Conservation (phyloP, 2,113 vertebrate genomes). For the Prochilodus magdalenae region DNA sequence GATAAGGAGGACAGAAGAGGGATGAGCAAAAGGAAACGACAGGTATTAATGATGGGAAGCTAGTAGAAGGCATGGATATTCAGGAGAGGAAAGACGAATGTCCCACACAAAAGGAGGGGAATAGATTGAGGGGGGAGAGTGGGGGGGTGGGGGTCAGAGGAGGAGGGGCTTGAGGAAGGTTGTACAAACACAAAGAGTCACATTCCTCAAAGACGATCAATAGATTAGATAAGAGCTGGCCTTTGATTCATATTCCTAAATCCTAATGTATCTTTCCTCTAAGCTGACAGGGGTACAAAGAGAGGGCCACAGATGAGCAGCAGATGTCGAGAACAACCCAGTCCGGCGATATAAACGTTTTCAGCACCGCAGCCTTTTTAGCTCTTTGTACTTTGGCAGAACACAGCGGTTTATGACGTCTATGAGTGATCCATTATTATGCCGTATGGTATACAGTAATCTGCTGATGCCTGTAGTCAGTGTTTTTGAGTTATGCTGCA, state of each 20-base stretch:
- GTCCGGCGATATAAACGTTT: conserved; percentile 15
- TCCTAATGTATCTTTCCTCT: not conserved
- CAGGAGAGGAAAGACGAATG: conserved; percentile 26
- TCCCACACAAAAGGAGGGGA: not conserved
- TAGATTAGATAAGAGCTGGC: conserved; percentile 19
- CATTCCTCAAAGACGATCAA: conserved; percentile 45
- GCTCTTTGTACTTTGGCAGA: conserved; percentile 2
- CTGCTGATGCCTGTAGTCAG: not conserved
- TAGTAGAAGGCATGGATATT: conserved; percentile 37
- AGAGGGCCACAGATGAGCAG: conserved; percentile 29
- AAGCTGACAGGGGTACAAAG: not conserved
- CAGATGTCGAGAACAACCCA: conserved; percentile 34
- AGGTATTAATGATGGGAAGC: conserved; percentile 26
- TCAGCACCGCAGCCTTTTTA: not conserved
- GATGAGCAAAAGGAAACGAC: conserved; percentile 6
- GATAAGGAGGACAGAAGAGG: not conserved
- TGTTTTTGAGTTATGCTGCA: conserved; percentile 21
- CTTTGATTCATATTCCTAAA: not conserved
- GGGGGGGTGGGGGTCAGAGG: not conserved
- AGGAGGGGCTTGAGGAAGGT: conserved; percentile 14
- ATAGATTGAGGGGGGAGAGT: conserved; percentile 2
- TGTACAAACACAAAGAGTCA: conserved; percentile 48
- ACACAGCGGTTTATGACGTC: not conserved
- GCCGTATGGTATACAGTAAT: not conserved
- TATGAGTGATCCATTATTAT: not conserved